These are phyloP conservation scores for Ispidina picta DNA, from an alignment of 2,797 vertebrate species.

Conservation along the genomic window DNA sequence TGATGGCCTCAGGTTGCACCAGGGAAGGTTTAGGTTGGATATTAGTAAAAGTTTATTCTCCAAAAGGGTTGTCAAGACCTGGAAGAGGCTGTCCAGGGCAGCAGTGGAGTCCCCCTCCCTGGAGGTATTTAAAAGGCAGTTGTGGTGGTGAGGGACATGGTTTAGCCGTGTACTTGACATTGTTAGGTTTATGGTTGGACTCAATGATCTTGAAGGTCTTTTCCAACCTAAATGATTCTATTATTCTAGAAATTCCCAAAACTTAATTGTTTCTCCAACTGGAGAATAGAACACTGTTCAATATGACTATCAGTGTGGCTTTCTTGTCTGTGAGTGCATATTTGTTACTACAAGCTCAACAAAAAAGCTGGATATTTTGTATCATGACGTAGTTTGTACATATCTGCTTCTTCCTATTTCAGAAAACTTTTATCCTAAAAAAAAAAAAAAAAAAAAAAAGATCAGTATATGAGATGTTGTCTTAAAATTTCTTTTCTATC, in stretches of 20 bases:
- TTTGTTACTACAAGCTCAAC: background rate
- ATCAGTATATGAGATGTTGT: background rate
- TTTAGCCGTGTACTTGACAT: too few species aligned
- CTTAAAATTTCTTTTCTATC: background rate
- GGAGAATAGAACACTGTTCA: background rate
- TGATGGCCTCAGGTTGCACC: background rate
- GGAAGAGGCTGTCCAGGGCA: background rate
- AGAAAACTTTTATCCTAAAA: background rate
- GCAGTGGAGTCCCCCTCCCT: background rate
- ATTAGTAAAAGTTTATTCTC: background rate
- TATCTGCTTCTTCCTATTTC: background rate
- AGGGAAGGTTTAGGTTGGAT: background rate
- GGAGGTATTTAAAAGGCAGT: background rate
- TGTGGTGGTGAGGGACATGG: too few species aligned
- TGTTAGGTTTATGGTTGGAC: too few species aligned
- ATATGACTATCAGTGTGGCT: background rate
- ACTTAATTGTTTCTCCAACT: background rate
- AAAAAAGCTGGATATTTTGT: background rate
- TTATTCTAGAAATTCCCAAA: background rate
- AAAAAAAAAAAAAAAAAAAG: background rate
- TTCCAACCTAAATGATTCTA: background rate
- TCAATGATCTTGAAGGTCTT: background rate
- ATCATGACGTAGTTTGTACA: background rate
- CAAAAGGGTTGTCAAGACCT: accelerated
- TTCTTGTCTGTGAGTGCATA: background rate